Evolutionary conservation across 2,113 vertebrate genomes (phyloP).

Genomic region (Chaenogobius annularis): DNA sequence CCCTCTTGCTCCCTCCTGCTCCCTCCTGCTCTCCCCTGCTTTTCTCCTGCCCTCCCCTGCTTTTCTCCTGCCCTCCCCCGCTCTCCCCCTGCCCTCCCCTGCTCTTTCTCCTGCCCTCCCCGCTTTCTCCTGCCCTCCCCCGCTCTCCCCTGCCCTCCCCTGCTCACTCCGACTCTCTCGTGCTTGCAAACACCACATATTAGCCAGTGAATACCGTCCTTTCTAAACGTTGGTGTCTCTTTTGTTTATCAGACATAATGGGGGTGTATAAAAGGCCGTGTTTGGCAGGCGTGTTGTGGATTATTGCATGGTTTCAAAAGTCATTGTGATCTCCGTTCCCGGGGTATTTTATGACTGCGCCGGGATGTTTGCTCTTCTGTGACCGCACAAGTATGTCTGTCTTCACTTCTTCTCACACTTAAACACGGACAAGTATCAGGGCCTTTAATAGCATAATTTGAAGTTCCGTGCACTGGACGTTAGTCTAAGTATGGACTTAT

Average conservation of each 20-base stretch:
- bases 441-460: background rate
- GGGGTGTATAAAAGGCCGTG: background rate
- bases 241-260: background rate
- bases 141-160: no score
- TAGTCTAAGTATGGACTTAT: background rate
- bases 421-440: background rate
- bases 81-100: no score
- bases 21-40: no score
- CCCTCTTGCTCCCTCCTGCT: no score
- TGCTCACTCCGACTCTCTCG: background rate
- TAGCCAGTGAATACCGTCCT: background rate
- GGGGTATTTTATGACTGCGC: conserved; percentile 21
- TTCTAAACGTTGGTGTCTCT: background rate
- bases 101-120: no score
- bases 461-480: background rate
- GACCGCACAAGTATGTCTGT: conserved; percentile 33
- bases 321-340: conserved; percentile 25
- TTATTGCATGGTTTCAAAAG: conserved; percentile 1
- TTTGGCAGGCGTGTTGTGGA: background rate
- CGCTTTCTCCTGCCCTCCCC: no score
- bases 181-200: background rate
- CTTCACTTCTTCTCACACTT: conserved; percentile 26
- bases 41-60: no score
- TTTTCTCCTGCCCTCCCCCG: no score
- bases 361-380: conserved; percentile 48